Conservation (phyloP, 2,113 vertebrate genomes). For the Podarcis raffonei region DNA sequence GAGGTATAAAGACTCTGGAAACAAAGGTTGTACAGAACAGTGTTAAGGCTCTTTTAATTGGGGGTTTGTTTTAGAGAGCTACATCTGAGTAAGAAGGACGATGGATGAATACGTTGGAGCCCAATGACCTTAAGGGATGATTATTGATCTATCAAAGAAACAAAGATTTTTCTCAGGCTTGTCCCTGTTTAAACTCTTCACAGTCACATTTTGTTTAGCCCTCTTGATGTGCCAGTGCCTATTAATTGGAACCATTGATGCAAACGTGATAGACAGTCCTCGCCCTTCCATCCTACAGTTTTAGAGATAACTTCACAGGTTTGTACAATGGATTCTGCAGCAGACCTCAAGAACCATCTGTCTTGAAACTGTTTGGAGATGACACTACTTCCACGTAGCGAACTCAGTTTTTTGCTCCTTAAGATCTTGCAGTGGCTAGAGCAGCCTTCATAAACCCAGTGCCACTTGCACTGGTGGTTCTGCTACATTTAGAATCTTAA, state of each 20-base stretch:
- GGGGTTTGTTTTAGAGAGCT: conserved; percentile 69
- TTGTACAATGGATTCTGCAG: conserved; percentile 45
- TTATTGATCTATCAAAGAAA: conserved; percentile 51
- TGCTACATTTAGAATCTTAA: conserved; percentile 50
- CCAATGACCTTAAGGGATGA: conserved; percentile 53
- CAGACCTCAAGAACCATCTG: conserved; percentile 56
- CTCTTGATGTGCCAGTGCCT: conserved; percentile 55
- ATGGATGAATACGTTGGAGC: conserved; percentile 55
- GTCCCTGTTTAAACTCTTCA: conserved; percentile 59
- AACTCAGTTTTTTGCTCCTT: conserved; percentile 41
- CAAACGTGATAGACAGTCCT: conserved; percentile 15
- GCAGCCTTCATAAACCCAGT: conserved; percentile 67
- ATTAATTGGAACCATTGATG: conserved; percentile 52
- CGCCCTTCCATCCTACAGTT: conserved; percentile 42
- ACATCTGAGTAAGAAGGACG: conserved; percentile 64
- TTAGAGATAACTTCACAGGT: conserved; percentile 28
- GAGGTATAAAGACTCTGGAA: conserved; percentile 65
- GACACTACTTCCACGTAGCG: conserved; percentile 48
- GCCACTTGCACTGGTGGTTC: conserved; percentile 59
- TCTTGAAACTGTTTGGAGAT: conserved; percentile 35
- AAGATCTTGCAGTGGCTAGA: conserved; percentile 60
- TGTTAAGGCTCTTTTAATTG: conserved; percentile 60
- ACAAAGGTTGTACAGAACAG: conserved; percentile 67
- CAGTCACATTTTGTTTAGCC: conserved; percentile 58
- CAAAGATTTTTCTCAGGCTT: conserved; percentile 58